phyloP scores from a whole-genome alignment of 2,888 invertebrate species.

The Omphaloscelis lunosa region DNA sequence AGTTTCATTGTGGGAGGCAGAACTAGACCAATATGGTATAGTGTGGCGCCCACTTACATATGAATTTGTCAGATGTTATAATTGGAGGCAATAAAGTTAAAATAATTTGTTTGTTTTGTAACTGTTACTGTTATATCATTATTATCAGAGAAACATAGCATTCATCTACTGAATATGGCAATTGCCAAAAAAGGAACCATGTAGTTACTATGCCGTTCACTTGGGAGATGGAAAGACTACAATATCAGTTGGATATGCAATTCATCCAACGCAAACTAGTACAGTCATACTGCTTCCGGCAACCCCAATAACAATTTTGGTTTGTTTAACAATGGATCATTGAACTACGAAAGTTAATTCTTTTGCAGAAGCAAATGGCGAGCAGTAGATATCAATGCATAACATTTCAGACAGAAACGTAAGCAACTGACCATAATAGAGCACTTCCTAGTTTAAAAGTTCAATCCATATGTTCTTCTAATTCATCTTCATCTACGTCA shows the following conservation, averaged over 20 bases:
- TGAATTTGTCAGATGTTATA: constrained; percentile 45
- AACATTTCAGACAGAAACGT: background rate
- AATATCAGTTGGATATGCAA: background rate
- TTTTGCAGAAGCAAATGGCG: background rate
- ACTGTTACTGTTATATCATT: constrained; percentile 35
- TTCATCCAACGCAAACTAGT: background rate
- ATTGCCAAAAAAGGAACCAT: background rate
- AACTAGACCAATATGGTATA: constrained; percentile 53
- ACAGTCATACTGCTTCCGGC: background rate
- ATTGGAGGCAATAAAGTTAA: constrained; percentile 44
- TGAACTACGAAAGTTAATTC: background rate
- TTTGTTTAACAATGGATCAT: background rate
- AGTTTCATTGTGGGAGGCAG: constrained; percentile 54
- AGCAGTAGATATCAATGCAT: constrained; percentile 3
- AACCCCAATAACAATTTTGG: background rate
- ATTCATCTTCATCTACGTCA: constrained; percentile 54
- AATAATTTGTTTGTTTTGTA: constrained; percentile 41
- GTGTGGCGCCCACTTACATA: constrained; percentile 54
- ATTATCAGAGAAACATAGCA: background rate
- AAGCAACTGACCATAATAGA: constrained; percentile 1
- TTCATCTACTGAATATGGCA: constrained; percentile 6
- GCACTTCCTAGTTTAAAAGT: constrained; percentile 40
- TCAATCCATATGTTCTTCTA: constrained; percentile 47
- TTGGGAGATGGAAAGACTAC: background rate
- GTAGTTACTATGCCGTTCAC: background rate